Conservation (phyloP, 2,888 invertebrate genomes). For the Mythimna loreyi region DNA sequence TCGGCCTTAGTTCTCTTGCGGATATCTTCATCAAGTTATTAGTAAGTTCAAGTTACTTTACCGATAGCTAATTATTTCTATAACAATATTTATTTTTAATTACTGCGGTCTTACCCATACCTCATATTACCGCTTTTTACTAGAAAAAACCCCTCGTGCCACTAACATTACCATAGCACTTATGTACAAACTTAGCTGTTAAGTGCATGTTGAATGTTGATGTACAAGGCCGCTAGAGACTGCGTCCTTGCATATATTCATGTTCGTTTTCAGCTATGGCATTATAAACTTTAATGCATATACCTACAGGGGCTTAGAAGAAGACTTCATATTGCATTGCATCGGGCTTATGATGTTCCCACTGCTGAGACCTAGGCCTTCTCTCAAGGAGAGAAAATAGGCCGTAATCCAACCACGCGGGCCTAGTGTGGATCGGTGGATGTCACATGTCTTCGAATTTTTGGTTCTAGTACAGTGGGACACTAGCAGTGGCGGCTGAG, state of each 20-base stretch:
- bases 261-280: constrained; percentile 26
- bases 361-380: too few species aligned
- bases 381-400: too few species aligned
- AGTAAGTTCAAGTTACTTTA: too few species aligned
- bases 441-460: too few species aligned
- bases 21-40: too few species aligned
- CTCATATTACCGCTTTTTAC: not conserved
- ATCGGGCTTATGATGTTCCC: too few species aligned
- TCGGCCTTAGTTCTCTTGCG: too few species aligned
- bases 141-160: not conserved
- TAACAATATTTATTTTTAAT: not conserved
- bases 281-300: constrained; percentile 10
- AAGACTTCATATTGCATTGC: too few species aligned
- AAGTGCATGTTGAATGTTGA: constrained; percentile 51
- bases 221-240: constrained; percentile 35
- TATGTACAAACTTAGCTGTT: constrained; percentile 37
- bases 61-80: not conserved
- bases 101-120: not conserved
- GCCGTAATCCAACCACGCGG: too few species aligned
- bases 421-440: too few species aligned
- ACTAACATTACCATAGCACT: constrained; percentile 42
- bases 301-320: not conserved
- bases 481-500: too few species aligned
- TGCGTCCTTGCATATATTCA: constrained; percentile 41
- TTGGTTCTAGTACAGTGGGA: too few species aligned